Conservation (phyloP, 2,888 invertebrate genomes). For the Nomada goodeniana region DNA sequence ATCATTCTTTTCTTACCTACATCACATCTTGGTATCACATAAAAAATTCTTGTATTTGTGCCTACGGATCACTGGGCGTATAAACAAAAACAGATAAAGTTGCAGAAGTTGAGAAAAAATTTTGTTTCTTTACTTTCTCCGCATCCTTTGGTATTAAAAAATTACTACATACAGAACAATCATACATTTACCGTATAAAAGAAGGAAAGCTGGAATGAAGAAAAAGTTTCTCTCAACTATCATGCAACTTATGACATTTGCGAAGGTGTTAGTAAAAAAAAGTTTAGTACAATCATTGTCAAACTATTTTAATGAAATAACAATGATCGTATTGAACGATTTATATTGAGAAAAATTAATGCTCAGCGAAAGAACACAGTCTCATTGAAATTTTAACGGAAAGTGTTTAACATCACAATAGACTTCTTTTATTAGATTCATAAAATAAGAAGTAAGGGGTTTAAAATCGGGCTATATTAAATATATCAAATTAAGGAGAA, state of each 20-base stretch:
- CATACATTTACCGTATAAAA: constrained; percentile 30
- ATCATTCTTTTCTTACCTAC: constrained; percentile 6
- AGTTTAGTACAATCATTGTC: constrained; percentile 39
- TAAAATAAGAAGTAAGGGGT: constrained; percentile 43
- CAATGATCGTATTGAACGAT: constrained; percentile 37
- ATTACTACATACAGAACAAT: constrained; percentile 43
- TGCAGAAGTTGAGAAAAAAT: constrained; percentile 25
- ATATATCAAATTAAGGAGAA: constrained; percentile 44
- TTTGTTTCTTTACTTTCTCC: constrained; percentile 16
- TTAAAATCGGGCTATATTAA: constrained; percentile 45
- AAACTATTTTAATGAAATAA: constrained; percentile 45
- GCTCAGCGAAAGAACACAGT: constrained; percentile 45
- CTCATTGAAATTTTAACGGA: constrained; percentile 50
- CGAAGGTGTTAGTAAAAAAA: constrained; percentile 17
- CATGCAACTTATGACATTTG: constrained; percentile 12
- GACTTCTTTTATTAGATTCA: constrained; percentile 43
- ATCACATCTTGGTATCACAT: constrained; percentile 25
- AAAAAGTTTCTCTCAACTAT: constrained; percentile 33
- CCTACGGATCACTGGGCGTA: constrained; percentile 48
- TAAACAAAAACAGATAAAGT: constrained; percentile 21
- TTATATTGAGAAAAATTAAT: constrained; percentile 26
- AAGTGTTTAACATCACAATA: constrained; percentile 35
- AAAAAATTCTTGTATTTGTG: constrained; percentile 50
- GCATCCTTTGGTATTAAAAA: constrained; percentile 14
- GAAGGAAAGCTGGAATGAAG: constrained; percentile 9